Evolutionary conservation across 1,140 invertebrate genomes (phyloP).

Genomic region (Drosophila guanche): DNA sequence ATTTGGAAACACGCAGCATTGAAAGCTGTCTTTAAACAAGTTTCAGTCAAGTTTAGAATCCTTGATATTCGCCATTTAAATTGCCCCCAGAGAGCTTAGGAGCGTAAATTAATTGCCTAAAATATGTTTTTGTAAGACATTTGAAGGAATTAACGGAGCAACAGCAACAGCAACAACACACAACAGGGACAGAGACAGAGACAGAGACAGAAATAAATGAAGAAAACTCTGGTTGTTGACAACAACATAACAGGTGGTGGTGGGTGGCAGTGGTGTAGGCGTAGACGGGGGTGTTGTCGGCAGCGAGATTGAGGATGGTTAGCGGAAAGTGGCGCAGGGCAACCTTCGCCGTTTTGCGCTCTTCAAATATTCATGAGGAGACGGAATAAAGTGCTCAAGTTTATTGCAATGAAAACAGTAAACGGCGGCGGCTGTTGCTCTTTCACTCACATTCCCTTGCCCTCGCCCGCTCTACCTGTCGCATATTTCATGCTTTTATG

Average conservation of each 20-base stretch:
- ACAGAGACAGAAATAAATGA: slow-evolving; percentile 17
- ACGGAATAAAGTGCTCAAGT: slow-evolving; percentile 75
- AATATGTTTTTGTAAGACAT: slow-evolving; percentile 57
- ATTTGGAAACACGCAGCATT: background rate
- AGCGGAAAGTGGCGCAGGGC: slow-evolving; percentile 28
- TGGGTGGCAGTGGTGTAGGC: background rate
- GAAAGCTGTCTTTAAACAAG: slow-evolving; percentile 11
- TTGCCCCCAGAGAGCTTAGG: slow-evolving; percentile 35
- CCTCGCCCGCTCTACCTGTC: slow-evolving; percentile 4
- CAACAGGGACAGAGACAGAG: slow-evolving; percentile 11
- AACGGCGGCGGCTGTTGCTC: slow-evolving; percentile 51
- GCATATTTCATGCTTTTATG: slow-evolving; percentile 20
- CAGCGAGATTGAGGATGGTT: background rate
- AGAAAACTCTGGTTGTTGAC: slow-evolving; percentile 57
- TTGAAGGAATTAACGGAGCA: slow-evolving; percentile 51
- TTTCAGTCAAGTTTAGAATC: no score
- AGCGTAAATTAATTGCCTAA: slow-evolving; percentile 67
- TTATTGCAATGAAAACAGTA: slow-evolving; percentile 76
- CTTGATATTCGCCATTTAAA: slow-evolving; percentile 11
- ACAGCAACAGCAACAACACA: slow-evolving; percentile 7
- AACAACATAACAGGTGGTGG: slow-evolving; percentile 29
- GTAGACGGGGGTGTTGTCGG: background rate
- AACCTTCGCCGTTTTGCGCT: slow-evolving; percentile 66
- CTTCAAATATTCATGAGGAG: slow-evolving; percentile 80
- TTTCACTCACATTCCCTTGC: no score